A percentile compares a stretch with the other conserved stretches of the same genome.
Evolutionary conservation across 2,113 vertebrate species (phyloP).

Genomic region (Neogale vison): DNA sequence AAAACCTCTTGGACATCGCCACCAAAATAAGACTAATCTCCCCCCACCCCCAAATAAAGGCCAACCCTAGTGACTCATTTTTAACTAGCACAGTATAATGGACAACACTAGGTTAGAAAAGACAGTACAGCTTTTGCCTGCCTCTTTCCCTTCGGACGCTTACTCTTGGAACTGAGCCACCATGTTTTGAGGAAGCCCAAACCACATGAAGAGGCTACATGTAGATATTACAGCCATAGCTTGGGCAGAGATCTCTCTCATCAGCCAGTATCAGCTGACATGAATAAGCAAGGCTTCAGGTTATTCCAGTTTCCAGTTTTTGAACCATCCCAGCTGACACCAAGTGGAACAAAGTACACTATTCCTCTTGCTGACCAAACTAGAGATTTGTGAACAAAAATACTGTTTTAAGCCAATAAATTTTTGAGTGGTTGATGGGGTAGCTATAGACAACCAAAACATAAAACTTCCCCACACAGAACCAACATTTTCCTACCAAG

Average conservation of each 20-base stretch:
- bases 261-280: background rate
- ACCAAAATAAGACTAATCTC: background rate
- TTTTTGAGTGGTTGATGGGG: background rate
- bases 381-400: background rate
- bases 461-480: background rate
- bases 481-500: background rate
- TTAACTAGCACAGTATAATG: background rate
- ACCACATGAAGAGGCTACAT: background rate
- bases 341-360: background rate
- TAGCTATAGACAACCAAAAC: background rate
- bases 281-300: background rate
- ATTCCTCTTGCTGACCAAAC: background rate
- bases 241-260: background rate
- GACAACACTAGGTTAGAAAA: background rate
- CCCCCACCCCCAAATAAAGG: background rate
- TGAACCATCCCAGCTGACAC: background rate
- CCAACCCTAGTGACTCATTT: background rate
- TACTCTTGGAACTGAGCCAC: background rate
- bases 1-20: background rate
- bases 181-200: background rate
- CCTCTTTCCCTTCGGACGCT: background rate
- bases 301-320: background rate
- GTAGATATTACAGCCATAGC: background rate
- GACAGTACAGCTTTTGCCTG: background rate
- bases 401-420: background rate